Evolutionary conservation across 2,888 invertebrate species (phyloP), one percentile per base, ranked within the genome.

Genomic region (Norana najaformis): DNA sequence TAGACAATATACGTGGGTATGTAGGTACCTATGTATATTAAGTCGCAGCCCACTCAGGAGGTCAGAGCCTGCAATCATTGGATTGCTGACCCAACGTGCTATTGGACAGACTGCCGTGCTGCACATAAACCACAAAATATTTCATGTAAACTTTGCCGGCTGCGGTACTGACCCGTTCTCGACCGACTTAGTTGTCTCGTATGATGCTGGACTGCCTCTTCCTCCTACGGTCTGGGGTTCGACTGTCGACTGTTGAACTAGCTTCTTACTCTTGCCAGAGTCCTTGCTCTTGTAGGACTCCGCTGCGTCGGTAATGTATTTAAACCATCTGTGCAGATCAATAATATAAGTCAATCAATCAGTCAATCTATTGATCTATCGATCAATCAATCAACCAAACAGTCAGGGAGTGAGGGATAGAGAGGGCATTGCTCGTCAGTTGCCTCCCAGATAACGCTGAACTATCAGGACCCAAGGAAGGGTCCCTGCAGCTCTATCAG

Each of bases 221-320:
- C 41, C 37, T 20, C 34, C 38, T 47, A 20, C 8, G n/a, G n/a
- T 88, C 41, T 41, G 37, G 34, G 23, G 2, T 85, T 85, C 69
- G n/a, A 5, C 69, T 69, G 69, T n/a, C 69, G 69, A n/a, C n/a
- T 69, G 69, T 5, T n/a, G 69, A n/a, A 69, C 85, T 4, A 35
- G 36, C 23, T 85, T 85, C 85, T 85, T 85, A 37, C 36, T 85
- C 16, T 85, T 85, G 36, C 35, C 36, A 37, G 6, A 8, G 37
- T 85, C 85, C 34, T 85, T 85, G 35, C 37, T 85, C 39, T 89
- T 88, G 90, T 90, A 90, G 36, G 47, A 39, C 35, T 90, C 90
- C 20, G 90, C 88, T 16, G 90, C 88, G 38, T 90, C 90, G 5
- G 90, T 82, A n/a, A 90, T 90, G 89, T 89, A 39, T 34, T 83